phyloP scores from a whole-genome alignment of 2,797 vertebrate species.

The Chaetodon trifasciatus region DNA sequence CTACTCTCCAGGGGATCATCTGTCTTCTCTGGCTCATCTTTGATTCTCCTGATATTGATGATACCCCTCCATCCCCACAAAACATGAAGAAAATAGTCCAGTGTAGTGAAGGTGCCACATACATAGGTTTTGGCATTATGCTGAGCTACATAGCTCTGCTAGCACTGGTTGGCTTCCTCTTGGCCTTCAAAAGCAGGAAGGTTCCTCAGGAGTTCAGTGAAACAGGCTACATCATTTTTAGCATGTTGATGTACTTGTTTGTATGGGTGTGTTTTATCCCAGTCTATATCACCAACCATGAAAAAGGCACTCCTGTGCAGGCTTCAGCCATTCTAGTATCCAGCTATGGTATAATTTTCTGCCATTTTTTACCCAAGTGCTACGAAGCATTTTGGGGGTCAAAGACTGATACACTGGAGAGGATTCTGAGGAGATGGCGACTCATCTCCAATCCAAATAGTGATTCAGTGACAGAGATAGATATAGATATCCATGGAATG shows the following conservation, averaged over 20 bases:
- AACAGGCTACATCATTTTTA: constrained; percentile 77
- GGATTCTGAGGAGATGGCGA: constrained; percentile 36
- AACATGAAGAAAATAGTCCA: constrained; percentile 49
- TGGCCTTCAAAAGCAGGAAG: constrained; percentile 79
- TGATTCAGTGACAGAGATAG: not conserved
- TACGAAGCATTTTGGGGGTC: constrained; percentile 58
- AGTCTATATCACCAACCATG: constrained; percentile 68
- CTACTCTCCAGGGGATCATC: constrained; percentile 66
- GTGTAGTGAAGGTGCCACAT: constrained; percentile 69
- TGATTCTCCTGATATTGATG: constrained; percentile 51
- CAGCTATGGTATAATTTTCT: constrained; percentile 81
- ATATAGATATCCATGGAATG: no score
- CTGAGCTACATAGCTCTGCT: constrained; percentile 77
- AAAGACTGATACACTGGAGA: constrained; percentile 21
- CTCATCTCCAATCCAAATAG: not conserved
- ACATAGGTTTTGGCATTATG: constrained; percentile 75
- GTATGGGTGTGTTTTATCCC: constrained; percentile 84
- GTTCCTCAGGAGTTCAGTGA: constrained; percentile 78
- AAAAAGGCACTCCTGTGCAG: constrained; percentile 68
- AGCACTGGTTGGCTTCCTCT: constrained; percentile 74
- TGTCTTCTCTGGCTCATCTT: constrained; percentile 78
- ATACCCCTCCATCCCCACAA: constrained; percentile 24
- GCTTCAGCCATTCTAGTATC: constrained; percentile 80
- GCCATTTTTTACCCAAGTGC: constrained; percentile 80
- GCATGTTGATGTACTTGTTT: constrained; percentile 84